Conservation (phyloP, 2,113 vertebrate genomes). For the Gymnobelideus leadbeateri region DNA sequence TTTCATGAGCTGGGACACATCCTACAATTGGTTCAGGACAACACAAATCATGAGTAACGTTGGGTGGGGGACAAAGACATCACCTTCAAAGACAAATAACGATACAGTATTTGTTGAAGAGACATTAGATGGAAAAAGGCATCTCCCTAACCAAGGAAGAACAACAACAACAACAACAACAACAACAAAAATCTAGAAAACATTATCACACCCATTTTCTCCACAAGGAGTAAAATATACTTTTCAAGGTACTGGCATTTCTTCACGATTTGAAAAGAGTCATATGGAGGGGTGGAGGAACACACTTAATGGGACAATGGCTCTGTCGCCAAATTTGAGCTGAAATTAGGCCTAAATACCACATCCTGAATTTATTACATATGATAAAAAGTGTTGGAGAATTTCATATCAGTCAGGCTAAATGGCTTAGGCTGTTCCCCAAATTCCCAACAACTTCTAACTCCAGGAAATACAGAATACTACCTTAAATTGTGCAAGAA, state of each 20-base stretch:
- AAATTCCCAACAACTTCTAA: constrained; percentile 71
- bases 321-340: constrained; percentile 48
- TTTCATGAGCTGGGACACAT: constrained; percentile 72
- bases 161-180: constrained; percentile 43
- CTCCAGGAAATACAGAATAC: constrained; percentile 55
- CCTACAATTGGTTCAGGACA: constrained; percentile 69
- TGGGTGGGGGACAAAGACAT: constrained; percentile 54
- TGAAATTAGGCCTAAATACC: constrained; percentile 68
- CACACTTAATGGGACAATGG: background rate
- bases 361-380: constrained; percentile 81
- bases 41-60: constrained; percentile 65
- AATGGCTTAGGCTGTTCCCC: constrained; percentile 70
- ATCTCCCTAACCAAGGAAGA: constrained; percentile 57
- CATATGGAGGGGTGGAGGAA: background rate
- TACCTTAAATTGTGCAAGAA: constrained; percentile 65
- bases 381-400: constrained; percentile 69
- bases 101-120: constrained; percentile 68
- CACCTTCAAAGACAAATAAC: constrained; percentile 71
- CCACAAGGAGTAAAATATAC: constrained; percentile 7
- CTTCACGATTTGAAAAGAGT: constrained; percentile 15
- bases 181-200: constrained; percentile 50
- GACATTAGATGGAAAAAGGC: constrained; percentile 26
- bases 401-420: constrained; percentile 68
- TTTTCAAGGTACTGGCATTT: constrained; percentile 31
- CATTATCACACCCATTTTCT: constrained; percentile 24